A percentile compares a stretch with the other conserved stretches of the same genome.
Evolutionary conservation across 2,888 invertebrate genomes (phyloP).

Genomic region (Melinopterus prodromus): DNA sequence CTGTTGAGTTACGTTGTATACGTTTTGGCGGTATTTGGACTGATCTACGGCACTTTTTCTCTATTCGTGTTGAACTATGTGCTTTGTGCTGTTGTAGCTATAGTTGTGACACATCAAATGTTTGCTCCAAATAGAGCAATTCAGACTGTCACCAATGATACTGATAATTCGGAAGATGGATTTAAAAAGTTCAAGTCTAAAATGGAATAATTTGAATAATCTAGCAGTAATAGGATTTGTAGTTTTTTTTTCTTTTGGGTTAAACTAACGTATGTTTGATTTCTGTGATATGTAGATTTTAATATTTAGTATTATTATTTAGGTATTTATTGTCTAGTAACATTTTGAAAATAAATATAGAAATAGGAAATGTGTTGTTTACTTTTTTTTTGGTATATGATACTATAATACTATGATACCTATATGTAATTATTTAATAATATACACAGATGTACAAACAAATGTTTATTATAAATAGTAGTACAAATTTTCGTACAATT

Average conservation of each 20-base stretch:
- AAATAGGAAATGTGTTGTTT: not conserved
- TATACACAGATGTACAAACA: too few species aligned
- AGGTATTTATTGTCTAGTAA: not conserved
- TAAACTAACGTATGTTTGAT: not conserved
- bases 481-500: too few species aligned
- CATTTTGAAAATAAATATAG: not conserved
- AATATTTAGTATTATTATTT: conserved; percentile 4
- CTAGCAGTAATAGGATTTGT: not conserved
- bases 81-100: conserved; percentile 64
- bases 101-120: conserved; percentile 68
- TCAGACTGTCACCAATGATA: conserved; percentile 59
- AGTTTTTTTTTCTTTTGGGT: not conserved
- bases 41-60: conserved; percentile 69
- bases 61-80: conserved; percentile 69
- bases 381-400: not conserved
- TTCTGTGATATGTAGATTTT: not conserved
- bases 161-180: conserved; percentile 37
- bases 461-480: too few species aligned
- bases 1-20: conserved; percentile 63
- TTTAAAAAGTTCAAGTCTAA: conserved; percentile 47
- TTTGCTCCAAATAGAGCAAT: conserved; percentile 56
- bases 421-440: too few species aligned
- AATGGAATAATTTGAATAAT: conserved; percentile 49
- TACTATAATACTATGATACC: not conserved
- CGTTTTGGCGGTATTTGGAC: conserved; percentile 63